phyloP scores from a whole-genome alignment of 2,888 invertebrate species.

The Pantelozetes paolii region DNA sequence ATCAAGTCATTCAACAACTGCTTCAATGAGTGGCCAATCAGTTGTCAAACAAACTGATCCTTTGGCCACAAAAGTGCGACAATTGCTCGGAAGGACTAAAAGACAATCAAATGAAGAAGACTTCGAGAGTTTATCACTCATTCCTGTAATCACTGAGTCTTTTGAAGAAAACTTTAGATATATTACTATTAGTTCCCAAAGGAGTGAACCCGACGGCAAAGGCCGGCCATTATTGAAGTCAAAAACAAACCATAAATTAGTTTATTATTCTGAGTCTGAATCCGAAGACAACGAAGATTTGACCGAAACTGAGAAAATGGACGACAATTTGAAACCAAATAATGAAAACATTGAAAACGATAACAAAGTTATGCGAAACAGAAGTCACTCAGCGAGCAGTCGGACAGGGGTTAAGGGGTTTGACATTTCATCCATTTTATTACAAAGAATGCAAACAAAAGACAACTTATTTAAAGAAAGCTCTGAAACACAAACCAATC shows the following conservation, averaged over 20 bases:
- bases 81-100: not conserved
- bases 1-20: not conserved
- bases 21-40: not conserved
- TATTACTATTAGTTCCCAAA: not conserved
- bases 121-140: not conserved
- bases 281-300: constrained; percentile 9
- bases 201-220: constrained; percentile 32
- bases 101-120: not conserved
- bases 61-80: constrained; percentile 26
- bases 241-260: not conserved
- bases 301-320: not conserved
- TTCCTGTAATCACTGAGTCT: not conserved
- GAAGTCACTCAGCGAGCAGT: constrained; percentile 15
- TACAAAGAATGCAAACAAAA: not conserved
- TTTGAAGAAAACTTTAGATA: not conserved
- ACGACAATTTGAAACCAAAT: not conserved
- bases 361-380: not conserved
- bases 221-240: not conserved
- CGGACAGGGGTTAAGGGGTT: not conserved
- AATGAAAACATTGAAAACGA: not conserved
- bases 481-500: constrained; percentile 20
- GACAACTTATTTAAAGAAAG: not conserved
- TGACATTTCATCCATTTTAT: not conserved
- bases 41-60: not conserved
- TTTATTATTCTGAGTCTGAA: constrained; percentile 19